A percentile compares a stretch with the other conserved stretches of the same genome.
Conservation (phyloP, 1,140 invertebrate genomes). For the Thereuonema tuberculata region DNA sequence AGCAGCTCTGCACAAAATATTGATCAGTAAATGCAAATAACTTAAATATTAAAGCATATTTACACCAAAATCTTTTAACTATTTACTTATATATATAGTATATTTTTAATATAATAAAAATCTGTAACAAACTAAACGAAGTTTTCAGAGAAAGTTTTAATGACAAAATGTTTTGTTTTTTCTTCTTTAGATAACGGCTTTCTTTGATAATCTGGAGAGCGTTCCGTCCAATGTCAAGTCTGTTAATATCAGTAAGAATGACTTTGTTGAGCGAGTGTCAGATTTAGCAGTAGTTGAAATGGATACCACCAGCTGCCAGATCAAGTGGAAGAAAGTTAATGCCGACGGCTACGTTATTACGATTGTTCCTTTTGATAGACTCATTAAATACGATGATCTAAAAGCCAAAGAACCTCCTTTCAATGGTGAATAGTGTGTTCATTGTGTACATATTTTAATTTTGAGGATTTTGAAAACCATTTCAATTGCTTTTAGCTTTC, state of each 20-base stretch:
- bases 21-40: no score
- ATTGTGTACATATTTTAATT: background rate
- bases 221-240: slow-evolving; percentile 32
- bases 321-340: slow-evolving; percentile 41
- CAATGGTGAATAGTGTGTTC: background rate
- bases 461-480: background rate
- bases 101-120: no score
- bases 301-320: slow-evolving; percentile 37
- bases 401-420: background rate
- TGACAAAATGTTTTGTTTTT: slow-evolving; percentile 6
- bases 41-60: no score
- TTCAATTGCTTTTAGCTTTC: no score
- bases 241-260: slow-evolving; percentile 19
- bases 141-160: no score
- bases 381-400: background rate
- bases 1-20: no score
- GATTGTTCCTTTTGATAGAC: slow-evolving; percentile 1
- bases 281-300: slow-evolving; percentile 37
- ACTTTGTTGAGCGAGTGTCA: slow-evolving; percentile 44
- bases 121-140: no score
- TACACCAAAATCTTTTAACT: no score
- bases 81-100: no score
- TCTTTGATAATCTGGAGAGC: slow-evolving; percentile 48
- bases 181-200: slow-evolving; percentile 37
- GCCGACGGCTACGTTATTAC: slow-evolving; percentile 47